These are phyloP conservation scores for Petrosia ficiformis DNA, from an alignment of 37 sponge, comb jelly and placozoan species.

Conservation along the genomic window DNA sequence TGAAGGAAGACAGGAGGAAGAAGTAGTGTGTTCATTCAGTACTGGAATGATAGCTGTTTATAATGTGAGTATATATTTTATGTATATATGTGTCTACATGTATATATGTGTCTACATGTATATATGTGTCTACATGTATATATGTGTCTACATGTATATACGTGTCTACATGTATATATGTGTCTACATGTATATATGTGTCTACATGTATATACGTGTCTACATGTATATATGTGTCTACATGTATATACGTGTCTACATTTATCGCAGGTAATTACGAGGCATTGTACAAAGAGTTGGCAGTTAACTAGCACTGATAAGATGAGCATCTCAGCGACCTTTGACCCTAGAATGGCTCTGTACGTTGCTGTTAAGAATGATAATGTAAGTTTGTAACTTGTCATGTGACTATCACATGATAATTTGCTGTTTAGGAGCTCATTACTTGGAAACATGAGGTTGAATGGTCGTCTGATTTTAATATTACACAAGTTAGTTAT, in stretches of 20 bases:
- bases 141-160: too few relatives aligned
- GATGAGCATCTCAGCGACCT: constrained; percentile 5
- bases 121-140: too few relatives aligned
- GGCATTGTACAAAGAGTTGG: constrained; percentile 8
- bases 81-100: too few relatives aligned
- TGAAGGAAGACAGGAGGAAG: neutral
- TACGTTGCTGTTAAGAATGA: constrained; percentile 25
- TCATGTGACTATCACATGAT: neutral
- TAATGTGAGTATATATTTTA: too few relatives aligned
- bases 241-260: too few relatives aligned
- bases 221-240: too few relatives aligned
- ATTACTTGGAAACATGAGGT: constrained; percentile 10
- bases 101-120: too few relatives aligned
- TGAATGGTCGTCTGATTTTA: neutral
- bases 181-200: too few relatives aligned
- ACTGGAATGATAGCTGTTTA: constrained; percentile 1
- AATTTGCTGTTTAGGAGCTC: constrained; percentile 5
- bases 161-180: too few relatives aligned
- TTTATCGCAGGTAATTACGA: too few relatives aligned
- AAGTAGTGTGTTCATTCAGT: neutral
- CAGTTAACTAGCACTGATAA: neutral
- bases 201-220: too few relatives aligned
- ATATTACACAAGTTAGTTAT: too few relatives aligned
- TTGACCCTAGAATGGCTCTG: neutral
- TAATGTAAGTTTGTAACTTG: neutral